phyloP scores from a whole-genome alignment of 1,140 invertebrate species.

The Maconellicoccus hirsutus region DNA sequence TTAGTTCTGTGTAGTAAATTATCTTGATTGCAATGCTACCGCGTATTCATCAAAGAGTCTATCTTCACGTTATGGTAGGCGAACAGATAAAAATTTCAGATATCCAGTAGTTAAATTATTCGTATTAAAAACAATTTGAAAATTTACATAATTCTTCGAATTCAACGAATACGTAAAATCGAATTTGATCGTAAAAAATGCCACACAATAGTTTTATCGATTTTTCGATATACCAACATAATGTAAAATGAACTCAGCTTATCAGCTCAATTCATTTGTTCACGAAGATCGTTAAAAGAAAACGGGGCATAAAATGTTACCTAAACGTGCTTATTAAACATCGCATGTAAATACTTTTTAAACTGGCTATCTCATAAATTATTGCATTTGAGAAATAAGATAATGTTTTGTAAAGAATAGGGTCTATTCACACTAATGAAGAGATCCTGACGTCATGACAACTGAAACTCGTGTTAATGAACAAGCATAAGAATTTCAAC shows the following conservation, averaged over 20 bases:
- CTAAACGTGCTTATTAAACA: conserved; percentile 19
- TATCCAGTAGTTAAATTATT: background rate
- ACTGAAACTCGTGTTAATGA: conserved; percentile 18
- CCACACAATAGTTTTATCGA: background rate
- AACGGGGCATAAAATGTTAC: background rate
- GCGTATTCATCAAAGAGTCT: background rate
- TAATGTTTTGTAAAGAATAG: conserved; percentile 11
- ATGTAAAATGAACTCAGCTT: no score
- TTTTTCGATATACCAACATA: background rate
- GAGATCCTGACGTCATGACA: conserved; percentile 20
- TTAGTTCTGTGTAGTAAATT: background rate
- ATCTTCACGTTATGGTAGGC: background rate
- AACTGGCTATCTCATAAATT: conserved; percentile 17
- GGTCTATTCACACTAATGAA: conserved; percentile 21
- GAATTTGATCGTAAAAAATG: no score
- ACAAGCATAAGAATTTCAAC: conserved; percentile 11
- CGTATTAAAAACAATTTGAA: background rate
- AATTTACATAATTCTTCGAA: background rate
- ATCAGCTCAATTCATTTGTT: conserved; percentile 5
- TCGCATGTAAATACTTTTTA: conserved; percentile 19
- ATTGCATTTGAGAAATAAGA: conserved; percentile 17
- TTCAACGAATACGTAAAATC: no score
- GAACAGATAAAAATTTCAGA: background rate
- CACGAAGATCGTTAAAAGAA: conserved; percentile 9
- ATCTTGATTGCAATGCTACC: background rate